Percentiles rank a stretch among this genome's conserved stretches.
phyloP scores from a whole-genome alignment of 2,797 vertebrate genomes.

The Coilia nasus region DNA sequence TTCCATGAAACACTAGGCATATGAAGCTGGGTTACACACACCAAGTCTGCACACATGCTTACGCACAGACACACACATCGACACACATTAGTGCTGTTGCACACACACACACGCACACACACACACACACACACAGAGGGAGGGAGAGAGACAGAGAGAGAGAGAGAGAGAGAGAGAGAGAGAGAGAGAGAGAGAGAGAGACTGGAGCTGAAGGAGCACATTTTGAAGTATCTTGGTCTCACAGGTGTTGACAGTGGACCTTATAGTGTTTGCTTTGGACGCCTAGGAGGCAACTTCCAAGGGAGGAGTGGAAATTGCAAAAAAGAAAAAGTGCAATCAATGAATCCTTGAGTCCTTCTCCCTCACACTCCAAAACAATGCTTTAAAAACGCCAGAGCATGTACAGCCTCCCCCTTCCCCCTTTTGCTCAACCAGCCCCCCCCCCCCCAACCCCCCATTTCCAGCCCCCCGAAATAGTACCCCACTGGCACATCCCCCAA shows the following conservation, averaged over 20 bases:
- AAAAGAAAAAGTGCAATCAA: neutral
- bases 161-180: too few species aligned
- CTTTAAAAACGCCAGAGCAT: neutral
- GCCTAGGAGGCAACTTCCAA: constrained; percentile 45
- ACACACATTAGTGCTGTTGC: neutral
- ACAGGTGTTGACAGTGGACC: constrained; percentile 63
- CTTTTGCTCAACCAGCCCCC: neutral
- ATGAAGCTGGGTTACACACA: constrained; percentile 37
- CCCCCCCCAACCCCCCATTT: constrained; percentile 43
- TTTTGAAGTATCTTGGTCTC: constrained; percentile 41
- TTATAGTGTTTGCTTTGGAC: constrained; percentile 62
- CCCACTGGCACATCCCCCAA: neutral
- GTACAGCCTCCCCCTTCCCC: neutral
- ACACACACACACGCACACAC: neutral
- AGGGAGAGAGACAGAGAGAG: too few species aligned
- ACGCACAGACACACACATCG: neutral
- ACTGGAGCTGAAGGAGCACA: constrained; percentile 35
- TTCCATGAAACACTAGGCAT: constrained; percentile 54
- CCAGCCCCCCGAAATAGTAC: constrained; percentile 52
- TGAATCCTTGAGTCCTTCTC: neutral
- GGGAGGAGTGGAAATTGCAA: neutral
- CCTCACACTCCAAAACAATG: neutral
- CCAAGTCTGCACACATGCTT: neutral
- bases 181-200: constrained; percentile 28
- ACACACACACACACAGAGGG: constrained; percentile 33